phyloP scores from a whole-genome alignment of 2,797 vertebrate species.

The Tolypeutes matacus region DNA sequence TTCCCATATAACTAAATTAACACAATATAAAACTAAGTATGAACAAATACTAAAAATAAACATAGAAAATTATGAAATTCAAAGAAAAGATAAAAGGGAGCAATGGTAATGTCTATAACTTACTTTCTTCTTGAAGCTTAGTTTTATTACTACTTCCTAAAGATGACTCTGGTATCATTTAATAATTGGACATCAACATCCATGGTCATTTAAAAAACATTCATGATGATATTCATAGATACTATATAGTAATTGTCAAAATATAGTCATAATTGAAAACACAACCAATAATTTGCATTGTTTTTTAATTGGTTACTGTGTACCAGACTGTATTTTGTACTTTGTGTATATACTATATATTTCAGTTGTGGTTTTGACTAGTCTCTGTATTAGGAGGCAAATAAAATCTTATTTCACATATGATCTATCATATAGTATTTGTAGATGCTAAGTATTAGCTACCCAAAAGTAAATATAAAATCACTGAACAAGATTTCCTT shows the following conservation, averaged over 20 bases:
- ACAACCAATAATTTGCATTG: neutral
- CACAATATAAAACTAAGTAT: neutral
- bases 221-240: neutral
- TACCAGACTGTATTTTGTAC: neutral
- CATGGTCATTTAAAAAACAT: neutral
- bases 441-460: neutral
- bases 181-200: neutral
- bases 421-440: neutral
- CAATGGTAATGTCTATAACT: neutral
- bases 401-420: neutral
- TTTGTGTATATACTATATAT: neutral
- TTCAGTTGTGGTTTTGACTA: neutral
- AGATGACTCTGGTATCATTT: neutral
- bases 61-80: neutral
- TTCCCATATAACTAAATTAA: neutral
- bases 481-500: neutral
- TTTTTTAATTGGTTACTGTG: neutral
- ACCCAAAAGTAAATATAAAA: neutral
- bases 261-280: neutral
- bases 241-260: neutral
- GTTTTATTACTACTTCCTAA: constrained; percentile 11
- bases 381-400: neutral
- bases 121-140: constrained; percentile 8
- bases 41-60: neutral
- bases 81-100: constrained; percentile 3